Conservation (phyloP, 2,888 invertebrate species). For the Trachelus iudaicus region DNA sequence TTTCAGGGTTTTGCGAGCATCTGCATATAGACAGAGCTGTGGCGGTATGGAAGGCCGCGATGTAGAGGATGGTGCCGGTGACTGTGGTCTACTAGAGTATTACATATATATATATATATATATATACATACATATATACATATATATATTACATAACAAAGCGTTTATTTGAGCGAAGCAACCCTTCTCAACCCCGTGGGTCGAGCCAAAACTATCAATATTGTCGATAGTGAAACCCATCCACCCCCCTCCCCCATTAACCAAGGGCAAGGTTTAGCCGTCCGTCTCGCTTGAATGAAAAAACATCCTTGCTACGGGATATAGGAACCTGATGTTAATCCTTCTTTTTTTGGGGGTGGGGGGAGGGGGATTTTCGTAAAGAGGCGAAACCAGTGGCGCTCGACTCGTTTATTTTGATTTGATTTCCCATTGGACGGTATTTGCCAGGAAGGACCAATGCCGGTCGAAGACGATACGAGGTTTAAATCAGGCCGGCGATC, state of each 20-base stretch:
- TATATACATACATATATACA: background rate
- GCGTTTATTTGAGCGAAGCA: conserved; percentile 7
- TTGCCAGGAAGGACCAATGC: background rate
- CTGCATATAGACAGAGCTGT: too few species aligned
- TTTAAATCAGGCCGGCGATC: background rate
- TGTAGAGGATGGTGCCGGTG: background rate
- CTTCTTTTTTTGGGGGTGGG: background rate
- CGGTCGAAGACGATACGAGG: background rate
- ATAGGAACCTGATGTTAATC: background rate
- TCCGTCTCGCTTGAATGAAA: background rate
- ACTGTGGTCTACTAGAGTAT: background rate
- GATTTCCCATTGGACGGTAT: background rate
- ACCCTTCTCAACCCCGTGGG: conserved; percentile 11
- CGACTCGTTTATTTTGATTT: background rate
- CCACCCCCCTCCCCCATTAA: conserved; percentile 11
- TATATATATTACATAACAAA: background rate
- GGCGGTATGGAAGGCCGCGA: too few species aligned
- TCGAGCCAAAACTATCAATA: conserved; percentile 27
- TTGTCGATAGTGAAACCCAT: conserved; percentile 22
- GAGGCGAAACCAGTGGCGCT: background rate
- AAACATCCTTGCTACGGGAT: background rate
- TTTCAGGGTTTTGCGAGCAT: background rate
- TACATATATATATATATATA: background rate
- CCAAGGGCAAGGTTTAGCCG: background rate
- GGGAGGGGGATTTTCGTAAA: background rate